phyloP scores from a whole-genome alignment of 2,888 invertebrate species.

The Chalcis sispes region DNA sequence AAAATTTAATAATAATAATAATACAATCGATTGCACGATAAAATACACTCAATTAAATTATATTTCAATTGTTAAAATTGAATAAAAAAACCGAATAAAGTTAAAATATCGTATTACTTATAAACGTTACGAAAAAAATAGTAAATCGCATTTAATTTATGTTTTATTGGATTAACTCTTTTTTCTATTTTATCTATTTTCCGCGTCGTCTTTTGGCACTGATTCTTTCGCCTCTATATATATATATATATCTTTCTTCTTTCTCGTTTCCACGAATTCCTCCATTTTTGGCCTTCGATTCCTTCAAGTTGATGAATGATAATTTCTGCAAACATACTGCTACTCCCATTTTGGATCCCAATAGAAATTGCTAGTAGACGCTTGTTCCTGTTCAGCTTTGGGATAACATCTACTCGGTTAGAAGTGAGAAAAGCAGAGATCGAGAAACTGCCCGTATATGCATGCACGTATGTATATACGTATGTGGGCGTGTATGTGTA shows the following conservation, averaged over 20 bases:
- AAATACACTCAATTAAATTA: too few relatives aligned
- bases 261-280: background rate
- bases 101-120: too few relatives aligned
- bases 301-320: conserved; percentile 62
- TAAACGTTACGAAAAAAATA: too few relatives aligned
- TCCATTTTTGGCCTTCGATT: conserved; percentile 35
- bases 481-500: background rate
- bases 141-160: too few relatives aligned
- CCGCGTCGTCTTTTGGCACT: background rate
- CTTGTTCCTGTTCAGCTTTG: conserved; percentile 18
- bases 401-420: conserved; percentile 18
- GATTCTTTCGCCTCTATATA: background rate
- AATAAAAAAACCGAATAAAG: too few relatives aligned
- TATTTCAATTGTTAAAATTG: too few relatives aligned
- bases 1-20: too few relatives aligned
- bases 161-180: too few relatives aligned
- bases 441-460: too few relatives aligned
- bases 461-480: too few relatives aligned
- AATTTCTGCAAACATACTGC: conserved; percentile 62
- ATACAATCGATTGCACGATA: too few relatives aligned
- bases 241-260: background rate
- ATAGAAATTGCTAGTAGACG: conserved; percentile 55
- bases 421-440: background rate
- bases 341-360: conserved; percentile 63
- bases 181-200: background rate